Conservation (phyloP, 2,113 vertebrate genomes). For the Eulemur rufifrons region DNA sequence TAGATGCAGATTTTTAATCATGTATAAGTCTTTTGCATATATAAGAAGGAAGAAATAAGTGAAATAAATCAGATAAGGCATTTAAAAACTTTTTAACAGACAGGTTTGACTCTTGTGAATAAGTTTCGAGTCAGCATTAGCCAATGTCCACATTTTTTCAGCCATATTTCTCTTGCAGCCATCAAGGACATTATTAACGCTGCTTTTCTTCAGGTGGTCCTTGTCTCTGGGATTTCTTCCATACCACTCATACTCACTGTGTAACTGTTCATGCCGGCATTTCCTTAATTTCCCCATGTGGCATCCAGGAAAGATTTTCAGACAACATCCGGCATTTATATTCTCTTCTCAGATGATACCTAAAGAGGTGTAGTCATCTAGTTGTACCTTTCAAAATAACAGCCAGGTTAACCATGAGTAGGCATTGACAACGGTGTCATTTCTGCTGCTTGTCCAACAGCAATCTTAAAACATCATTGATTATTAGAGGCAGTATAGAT, state of each 20-base stretch:
- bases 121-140: not conserved
- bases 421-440: too few relatives aligned
- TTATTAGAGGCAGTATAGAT: not conserved
- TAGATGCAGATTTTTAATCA: not conserved
- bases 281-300: not conserved
- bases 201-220: not conserved
- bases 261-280: not conserved
- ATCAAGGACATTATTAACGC: not conserved
- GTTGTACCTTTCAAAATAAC: not conserved
- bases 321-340: not conserved
- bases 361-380: not conserved
- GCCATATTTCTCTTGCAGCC: not conserved
- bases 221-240: not conserved
- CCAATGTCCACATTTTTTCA: not conserved
- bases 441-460: not conserved
- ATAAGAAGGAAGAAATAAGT: not conserved
- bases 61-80: not conserved
- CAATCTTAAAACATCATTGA: not conserved
- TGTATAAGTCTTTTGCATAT: not conserved
- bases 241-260: not conserved
- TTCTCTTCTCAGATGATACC: not conserved
- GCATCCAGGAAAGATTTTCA: not conserved
- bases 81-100: not conserved
- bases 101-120: not conserved
- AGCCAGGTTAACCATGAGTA: not conserved